Evolutionary conservation across 2,888 invertebrate genomes (phyloP).

Genomic region (Leucophora obtusa): DNA sequence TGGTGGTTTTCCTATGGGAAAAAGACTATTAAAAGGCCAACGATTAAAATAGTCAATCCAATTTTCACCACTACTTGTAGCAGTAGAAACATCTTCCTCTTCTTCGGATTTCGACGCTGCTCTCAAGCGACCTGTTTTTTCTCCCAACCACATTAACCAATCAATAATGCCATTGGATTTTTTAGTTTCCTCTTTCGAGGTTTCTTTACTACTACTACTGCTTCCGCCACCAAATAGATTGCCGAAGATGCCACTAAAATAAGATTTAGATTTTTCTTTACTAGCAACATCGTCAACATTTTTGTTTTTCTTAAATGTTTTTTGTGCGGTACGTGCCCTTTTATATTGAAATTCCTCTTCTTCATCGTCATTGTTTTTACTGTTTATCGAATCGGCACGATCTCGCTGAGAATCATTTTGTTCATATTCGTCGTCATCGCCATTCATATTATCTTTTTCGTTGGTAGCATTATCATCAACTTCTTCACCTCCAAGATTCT

Average conservation of each 20-base stretch:
- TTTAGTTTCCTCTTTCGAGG: slow-evolving; percentile 34
- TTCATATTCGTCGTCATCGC: slow-evolving; percentile 64
- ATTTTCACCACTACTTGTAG: slow-evolving; percentile 59
- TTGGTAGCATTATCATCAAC: slow-evolving; percentile 61
- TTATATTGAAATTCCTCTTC: slow-evolving; percentile 69
- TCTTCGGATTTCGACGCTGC: slow-evolving; percentile 53
- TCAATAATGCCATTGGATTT: slow-evolving; percentile 72
- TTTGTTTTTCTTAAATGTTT: slow-evolving; percentile 37
- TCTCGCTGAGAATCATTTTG: slow-evolving; percentile 52
- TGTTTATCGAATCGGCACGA: slow-evolving; percentile 64
- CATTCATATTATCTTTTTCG: slow-evolving; percentile 37
- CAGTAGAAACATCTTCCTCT: slow-evolving; percentile 34
- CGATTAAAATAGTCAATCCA: slow-evolving; percentile 75
- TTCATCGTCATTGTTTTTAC: slow-evolving; percentile 64
- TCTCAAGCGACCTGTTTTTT: slow-evolving; percentile 58
- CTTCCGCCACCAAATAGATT: slow-evolving; percentile 63
- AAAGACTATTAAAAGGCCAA: slow-evolving; percentile 76
- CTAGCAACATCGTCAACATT: slow-evolving; percentile 25
- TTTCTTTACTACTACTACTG: slow-evolving; percentile 22
- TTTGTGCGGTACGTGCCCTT: slow-evolving; percentile 65
- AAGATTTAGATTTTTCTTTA: slow-evolving; percentile 66
- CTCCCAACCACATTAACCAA: slow-evolving; percentile 73
- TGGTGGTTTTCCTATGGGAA: slow-evolving; percentile 70
- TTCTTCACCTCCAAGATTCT: slow-evolving; percentile 51
- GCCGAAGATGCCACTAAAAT: slow-evolving; percentile 65